Evolutionary conservation across 2,113 vertebrate species (phyloP).

Genomic region (Notechis scutatus): DNA sequence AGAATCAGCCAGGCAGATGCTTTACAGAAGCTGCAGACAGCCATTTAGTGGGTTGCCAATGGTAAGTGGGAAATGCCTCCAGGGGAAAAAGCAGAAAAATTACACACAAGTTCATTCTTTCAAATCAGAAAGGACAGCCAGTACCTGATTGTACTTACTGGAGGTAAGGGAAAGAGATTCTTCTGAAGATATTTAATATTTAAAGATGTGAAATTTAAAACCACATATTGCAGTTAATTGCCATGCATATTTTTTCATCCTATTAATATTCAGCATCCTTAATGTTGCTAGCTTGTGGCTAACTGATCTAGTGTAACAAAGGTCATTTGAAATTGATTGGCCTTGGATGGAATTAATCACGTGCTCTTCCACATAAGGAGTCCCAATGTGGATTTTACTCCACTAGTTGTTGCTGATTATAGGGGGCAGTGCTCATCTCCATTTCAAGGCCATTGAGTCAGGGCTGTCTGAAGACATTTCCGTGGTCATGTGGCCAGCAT

Average conservation of each 20-base stretch:
- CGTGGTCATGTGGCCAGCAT: neutral
- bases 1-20: neutral
- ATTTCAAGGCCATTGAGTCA: too few relatives aligned
- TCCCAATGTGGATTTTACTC: neutral
- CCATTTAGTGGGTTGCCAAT: neutral
- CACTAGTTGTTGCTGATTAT: neutral
- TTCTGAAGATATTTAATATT: neutral
- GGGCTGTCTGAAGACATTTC: neutral
- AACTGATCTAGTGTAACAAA: neutral
- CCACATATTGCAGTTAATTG: neutral
- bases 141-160: neutral
- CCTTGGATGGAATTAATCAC: neutral
- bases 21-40: neutral
- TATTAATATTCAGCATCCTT: neutral
- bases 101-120: neutral
- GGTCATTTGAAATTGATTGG: neutral
- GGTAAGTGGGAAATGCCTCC: neutral
- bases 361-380: neutral
- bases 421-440: neutral
- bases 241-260: neutral
- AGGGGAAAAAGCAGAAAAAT: neutral
- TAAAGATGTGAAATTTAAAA: neutral
- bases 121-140: neutral
- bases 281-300: neutral
- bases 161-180: neutral